Evolutionary conservation across 2,797 vertebrate species (phyloP).

Genomic region (Parauchenoglanis punctatus): DNA sequence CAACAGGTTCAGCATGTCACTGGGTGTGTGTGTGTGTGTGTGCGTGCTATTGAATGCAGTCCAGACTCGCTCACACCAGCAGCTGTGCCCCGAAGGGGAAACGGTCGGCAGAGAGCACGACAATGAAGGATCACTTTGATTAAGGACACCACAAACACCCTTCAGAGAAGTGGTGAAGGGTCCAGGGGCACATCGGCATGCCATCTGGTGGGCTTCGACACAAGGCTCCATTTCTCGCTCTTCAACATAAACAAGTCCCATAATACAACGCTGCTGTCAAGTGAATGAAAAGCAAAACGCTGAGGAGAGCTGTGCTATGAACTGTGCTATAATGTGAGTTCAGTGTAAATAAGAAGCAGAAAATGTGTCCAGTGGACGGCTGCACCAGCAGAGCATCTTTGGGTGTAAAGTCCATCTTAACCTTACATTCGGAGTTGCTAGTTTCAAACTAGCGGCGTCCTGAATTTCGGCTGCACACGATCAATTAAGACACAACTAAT

Average conservation of each 20-base stretch:
- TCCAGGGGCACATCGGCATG: slow-evolving; percentile 46
- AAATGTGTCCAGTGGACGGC: background rate
- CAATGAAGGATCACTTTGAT: slow-evolving; percentile 60
- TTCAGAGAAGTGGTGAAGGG: slow-evolving; percentile 57
- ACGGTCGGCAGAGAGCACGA: slow-evolving; percentile 44
- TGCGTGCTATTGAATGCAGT: slow-evolving; percentile 38
- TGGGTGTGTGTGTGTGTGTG: slow-evolving; percentile 43
- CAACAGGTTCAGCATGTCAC: slow-evolving; percentile 51
- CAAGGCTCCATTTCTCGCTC: slow-evolving; percentile 29
- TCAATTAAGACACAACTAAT: too few species aligned
- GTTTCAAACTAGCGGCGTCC: too few species aligned
- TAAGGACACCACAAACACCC: slow-evolving; percentile 59
- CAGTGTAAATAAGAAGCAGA: background rate
- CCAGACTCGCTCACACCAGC: slow-evolving; percentile 50
- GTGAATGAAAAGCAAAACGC: background rate
- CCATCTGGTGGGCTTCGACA: slow-evolving; percentile 61
- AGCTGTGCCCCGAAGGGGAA: slow-evolving; percentile 52
- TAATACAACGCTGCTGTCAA: background rate
- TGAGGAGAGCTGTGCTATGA: background rate
- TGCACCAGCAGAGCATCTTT: too few species aligned
- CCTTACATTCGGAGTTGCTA: too few species aligned
- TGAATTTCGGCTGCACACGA: too few species aligned
- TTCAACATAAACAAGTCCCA: background rate
- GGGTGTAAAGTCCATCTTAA: too few species aligned
- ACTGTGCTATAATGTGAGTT: background rate